Percentiles rank a stretch among this genome's conserved stretches.
These are phyloP conservation scores for Arvicanthis niloticus DNA, from an alignment of 2,113 vertebrate species.

Conservation along the genomic window DNA sequence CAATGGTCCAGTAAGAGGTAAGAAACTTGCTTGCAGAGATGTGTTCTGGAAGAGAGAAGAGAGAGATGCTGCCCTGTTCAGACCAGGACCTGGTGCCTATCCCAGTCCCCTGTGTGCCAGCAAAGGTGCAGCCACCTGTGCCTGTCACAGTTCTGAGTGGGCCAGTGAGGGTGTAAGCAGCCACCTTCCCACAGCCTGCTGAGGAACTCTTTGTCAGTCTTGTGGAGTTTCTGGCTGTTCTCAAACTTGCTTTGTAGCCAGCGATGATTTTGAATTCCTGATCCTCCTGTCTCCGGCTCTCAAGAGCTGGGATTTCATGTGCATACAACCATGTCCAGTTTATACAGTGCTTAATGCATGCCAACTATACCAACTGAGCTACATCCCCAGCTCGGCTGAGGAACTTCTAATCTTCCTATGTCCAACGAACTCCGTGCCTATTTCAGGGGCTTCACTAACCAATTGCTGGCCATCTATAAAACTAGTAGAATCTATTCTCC, in stretches of 20 bases:
- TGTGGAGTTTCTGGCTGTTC: neutral
- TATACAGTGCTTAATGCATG: neutral
- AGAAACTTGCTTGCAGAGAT: neutral
- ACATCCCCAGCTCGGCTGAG: neutral
- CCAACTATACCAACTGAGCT: neutral
- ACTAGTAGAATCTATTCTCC: neutral
- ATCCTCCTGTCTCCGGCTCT: neutral
- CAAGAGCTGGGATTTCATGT: neutral
- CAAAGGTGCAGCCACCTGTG: neutral
- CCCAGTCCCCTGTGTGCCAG: neutral
- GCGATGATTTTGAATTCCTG: neutral
- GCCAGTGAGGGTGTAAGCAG: too few species aligned
- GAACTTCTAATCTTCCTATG: neutral
- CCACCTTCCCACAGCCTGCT: accelerated
- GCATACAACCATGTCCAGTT: neutral
- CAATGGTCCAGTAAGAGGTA: neutral
- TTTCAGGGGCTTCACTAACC: neutral
- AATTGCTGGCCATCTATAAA: neutral
- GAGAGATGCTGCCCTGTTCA: too few species aligned
- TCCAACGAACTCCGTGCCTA: neutral
- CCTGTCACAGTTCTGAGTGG: neutral
- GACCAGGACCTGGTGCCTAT: neutral
- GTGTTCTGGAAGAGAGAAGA: neutral
- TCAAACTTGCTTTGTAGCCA: neutral
- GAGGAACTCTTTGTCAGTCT: neutral